Evolutionary conservation across 2,888 invertebrate genomes (phyloP).

Genomic region (Cinara cedri): DNA sequence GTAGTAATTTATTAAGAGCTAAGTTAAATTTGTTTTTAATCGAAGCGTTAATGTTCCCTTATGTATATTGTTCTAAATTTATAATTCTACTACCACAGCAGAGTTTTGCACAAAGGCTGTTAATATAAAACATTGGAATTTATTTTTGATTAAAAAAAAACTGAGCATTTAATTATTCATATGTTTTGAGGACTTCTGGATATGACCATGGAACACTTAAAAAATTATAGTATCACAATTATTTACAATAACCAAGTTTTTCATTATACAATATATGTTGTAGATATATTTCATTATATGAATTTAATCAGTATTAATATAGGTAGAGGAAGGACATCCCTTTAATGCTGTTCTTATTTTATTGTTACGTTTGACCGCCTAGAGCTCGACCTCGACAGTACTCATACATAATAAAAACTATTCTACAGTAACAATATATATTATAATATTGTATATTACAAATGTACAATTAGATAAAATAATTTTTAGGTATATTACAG

Average conservation of each 20-base stretch:
- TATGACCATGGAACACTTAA: slow-evolving; percentile 2
- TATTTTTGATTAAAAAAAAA: slow-evolving; percentile 3
- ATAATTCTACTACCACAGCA: not conserved
- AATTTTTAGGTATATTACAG: not conserved
- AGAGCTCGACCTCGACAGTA: not conserved
- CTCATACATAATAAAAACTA: not conserved
- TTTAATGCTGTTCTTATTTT: not conserved
- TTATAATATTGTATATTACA: not conserved
- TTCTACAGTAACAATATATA: not conserved
- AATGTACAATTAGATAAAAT: not conserved
- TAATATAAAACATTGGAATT: not conserved
- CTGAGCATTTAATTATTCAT: not conserved
- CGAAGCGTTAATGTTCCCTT: not conserved
- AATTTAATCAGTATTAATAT: not conserved
- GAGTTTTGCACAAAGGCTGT: slow-evolving; percentile 9
- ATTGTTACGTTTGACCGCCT: not conserved
- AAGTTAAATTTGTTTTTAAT: too few species aligned
- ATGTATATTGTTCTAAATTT: not conserved
- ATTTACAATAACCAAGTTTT: slow-evolving; percentile 2
- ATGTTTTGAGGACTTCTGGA: not conserved
- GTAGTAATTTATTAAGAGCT: too few species aligned
- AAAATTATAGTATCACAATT: not conserved
- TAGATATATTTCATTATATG: too few species aligned
- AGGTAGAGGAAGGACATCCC: not conserved
- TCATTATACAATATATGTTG: not conserved